Conservation (phyloP, 2,113 vertebrate genomes). For the Monopterus albus region DNA sequence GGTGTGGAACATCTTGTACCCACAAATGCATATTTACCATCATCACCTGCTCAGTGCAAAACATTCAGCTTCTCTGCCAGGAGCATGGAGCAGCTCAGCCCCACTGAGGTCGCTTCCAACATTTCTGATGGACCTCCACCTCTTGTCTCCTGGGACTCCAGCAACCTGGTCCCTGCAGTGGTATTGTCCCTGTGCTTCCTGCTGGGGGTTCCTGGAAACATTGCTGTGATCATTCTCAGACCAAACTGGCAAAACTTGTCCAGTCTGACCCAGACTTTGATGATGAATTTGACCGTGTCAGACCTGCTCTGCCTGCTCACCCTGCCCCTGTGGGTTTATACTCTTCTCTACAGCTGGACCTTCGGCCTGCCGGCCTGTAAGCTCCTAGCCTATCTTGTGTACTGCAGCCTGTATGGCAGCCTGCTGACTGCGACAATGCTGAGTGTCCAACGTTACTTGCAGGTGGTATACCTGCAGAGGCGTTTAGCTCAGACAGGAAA, state of each 20-base stretch:
- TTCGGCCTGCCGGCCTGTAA: constrained; percentile 23
- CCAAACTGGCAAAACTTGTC: constrained; percentile 36
- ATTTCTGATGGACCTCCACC: constrained; percentile 5
- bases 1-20: not conserved
- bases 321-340: constrained; percentile 46
- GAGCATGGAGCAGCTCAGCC: constrained; percentile 27
- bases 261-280: constrained; percentile 36
- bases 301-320: constrained; percentile 40
- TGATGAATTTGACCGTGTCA: constrained; percentile 46
- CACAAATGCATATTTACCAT: not conserved
- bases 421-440: constrained; percentile 32
- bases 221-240: constrained; percentile 20
- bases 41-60: not conserved
- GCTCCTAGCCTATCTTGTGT: not conserved
- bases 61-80: not conserved
- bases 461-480: constrained; percentile 16
- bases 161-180: rapidly evolving
- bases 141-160: not conserved
- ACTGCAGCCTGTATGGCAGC: constrained; percentile 21
- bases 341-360: constrained; percentile 9
- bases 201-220: constrained; percentile 55
- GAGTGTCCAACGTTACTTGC: constrained; percentile 47
- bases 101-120: not conserved
- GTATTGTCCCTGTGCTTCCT: constrained; percentile 34
- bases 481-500: not conserved